Base-by-base conservation (phyloP, 2,888 invertebrate genomes). In the Phania funesta region DNA sequence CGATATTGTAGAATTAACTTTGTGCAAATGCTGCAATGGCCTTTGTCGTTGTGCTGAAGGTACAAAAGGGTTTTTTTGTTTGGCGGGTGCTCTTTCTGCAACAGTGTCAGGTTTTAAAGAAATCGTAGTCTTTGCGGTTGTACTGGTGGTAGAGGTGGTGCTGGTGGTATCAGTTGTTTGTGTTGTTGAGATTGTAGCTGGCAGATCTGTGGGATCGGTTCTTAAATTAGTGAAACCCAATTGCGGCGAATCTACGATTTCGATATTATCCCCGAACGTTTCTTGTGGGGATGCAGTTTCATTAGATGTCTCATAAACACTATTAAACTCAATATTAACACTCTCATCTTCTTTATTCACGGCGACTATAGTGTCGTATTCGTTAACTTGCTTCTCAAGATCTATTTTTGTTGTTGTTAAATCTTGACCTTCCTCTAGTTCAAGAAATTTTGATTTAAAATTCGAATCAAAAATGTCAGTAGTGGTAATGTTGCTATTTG, bases 191-290 rank as follows among this genome's bases (percentile, higher is more conserved):
- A 86, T 60, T 7, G 85, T 86, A 11, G 85, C 86, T 18, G 80
- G 46, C 16, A 84, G 50, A 29, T 41, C 65, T 80, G 18, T 35
- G 26, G 24, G 20, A 16, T 65, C 74, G 5, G 41, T 58, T n/a
- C 84, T 84, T 6, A 87, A 77, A 74, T 89, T 90, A 38, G 79
- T 85, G 2, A 86, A 76, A 0, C 85, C 87, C 54, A 89, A 78
- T 64, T 88, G 87, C 11, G 88, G 89, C 1, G 89, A 87, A 70
- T 88, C 87, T 0, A 89, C 86, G 44, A 89, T 87, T 85, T 88
- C 84, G 20, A 89, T 89, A 46, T 89, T 88, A 9, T 87, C 87
- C 0, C 86, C 87, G 0, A 71, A 73, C 9, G 83, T 52, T 32
- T 82, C 82, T 0, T 68, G 65, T 8, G 68, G 73, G 9, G 82